A percentile compares a stretch with the other conserved stretches of the same genome.
phyloP scores from a whole-genome alignment of 2,797 vertebrate species.

The Poecile montanus region DNA sequence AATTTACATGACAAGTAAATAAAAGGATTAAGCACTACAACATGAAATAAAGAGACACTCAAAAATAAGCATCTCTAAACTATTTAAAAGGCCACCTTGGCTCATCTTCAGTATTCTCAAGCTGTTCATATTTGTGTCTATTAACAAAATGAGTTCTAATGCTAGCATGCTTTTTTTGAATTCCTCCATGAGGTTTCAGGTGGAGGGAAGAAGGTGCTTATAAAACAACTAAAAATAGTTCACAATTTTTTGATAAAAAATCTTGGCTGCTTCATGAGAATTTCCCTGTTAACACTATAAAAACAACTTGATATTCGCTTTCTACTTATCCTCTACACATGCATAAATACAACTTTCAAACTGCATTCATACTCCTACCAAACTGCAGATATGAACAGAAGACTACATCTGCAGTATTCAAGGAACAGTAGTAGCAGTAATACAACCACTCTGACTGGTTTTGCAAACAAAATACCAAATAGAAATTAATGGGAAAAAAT shows the following conservation, averaged over 20 bases:
- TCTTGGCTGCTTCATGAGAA: not conserved
- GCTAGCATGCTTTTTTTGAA: not conserved
- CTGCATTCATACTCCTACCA: not conserved
- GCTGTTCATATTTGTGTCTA: conserved; percentile 6
- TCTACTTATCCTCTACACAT: not conserved
- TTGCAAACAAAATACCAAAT: not conserved
- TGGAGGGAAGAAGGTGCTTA: not conserved
- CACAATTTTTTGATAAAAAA: not conserved
- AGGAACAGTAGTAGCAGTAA: not conserved
- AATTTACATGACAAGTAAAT: conserved; percentile 39
- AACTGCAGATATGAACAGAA: not conserved
- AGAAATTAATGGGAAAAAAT: not conserved
- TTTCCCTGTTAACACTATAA: not conserved
- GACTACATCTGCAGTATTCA: not conserved
- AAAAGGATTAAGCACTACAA: conserved; percentile 29
- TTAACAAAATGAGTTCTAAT: conserved; percentile 23
- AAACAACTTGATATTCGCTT: not conserved
- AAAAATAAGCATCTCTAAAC: conserved; percentile 22
- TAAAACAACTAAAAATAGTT: not conserved
- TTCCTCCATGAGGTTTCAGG: not conserved
- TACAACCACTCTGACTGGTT: not conserved
- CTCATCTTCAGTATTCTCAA: conserved; percentile 1
- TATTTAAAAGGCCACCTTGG: conserved; percentile 20
- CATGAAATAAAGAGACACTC: not conserved
- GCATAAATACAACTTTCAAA: not conserved